Base-by-base conservation (phyloP, 1,140 invertebrate species). In the Limonius californicus region DNA sequence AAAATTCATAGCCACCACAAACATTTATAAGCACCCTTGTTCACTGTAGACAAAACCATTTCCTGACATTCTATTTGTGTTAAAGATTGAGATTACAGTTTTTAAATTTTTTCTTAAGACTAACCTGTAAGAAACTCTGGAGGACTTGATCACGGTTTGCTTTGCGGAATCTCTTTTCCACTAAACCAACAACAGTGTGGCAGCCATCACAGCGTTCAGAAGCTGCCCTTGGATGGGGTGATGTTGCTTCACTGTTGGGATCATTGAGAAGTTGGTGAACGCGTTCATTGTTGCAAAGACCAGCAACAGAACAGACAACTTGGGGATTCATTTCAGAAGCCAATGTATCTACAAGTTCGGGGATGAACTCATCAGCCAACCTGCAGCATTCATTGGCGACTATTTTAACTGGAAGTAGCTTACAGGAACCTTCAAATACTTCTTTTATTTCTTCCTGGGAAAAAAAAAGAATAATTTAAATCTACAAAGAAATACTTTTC, bases 401-500 rank as follows among this genome's bases (percentile, higher is more conserved):
- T 15, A 85, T 60, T 75, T 92, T 89, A 12, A 95, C 74, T 0
- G 87, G 87, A 60, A 95, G 89, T 60, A 95, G 76, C 64, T 86
- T 85, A 78, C 94, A 96, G 4, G 89, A 91, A 9, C 92, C 92
- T 78, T 94, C 91, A 71, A 96, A 92, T 0, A 96, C 94, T 78
- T 88, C 81, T 70, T 88, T 91, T 4, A 96, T 77, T 72, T 95
- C 90, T 72, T 91, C 84, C 84, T 93, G 78, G 30, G 77, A 39
- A 39, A 2, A 45, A 27, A 27, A 27, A 27, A 3, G 9, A 27
- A 4, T 27, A 27, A 27, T 27, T 4, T 4, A 27, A 27, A 27
- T n/a, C n/a, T n/a, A n/a, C n/a, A n/a, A n/a, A n/a, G n/a, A n/a
- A n/a, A n/a, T n/a, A n/a, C n/a, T n/a, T n/a, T n/a, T n/a, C n/a